A percentile compares a stretch with the other conserved stretches of the same genome.
Evolutionary conservation across 2,113 vertebrate species (phyloP).

Genomic region (Apeltes quadracus): DNA sequence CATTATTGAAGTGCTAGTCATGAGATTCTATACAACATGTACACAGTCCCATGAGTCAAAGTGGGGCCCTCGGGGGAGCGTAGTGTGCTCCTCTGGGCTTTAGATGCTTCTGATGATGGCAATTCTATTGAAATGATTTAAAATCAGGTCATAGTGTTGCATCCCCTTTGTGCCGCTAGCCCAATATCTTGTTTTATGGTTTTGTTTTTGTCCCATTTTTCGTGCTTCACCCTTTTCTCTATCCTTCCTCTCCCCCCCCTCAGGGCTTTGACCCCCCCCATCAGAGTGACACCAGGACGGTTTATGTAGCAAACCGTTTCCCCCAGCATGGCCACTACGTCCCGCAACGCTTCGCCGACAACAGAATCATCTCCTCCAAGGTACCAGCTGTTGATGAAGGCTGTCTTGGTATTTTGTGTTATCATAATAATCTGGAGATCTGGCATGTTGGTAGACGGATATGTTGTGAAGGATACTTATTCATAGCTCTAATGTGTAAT

Average conservation of each 20-base stretch:
- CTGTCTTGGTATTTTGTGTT: not conserved
- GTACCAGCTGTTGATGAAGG: conserved; percentile 70
- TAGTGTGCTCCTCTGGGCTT: not conserved
- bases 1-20: no score
- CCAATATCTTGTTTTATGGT: no score
- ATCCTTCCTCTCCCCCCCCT: conserved; percentile 32
- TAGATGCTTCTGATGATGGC: not conserved
- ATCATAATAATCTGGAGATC: not conserved
- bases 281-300: conserved; percentile 95
- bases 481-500: no score
- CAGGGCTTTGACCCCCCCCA: conserved; percentile 98
- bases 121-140: not conserved
- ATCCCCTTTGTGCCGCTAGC: not conserved
- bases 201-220: no score
- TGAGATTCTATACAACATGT: no score
- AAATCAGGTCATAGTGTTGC: not conserved
- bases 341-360: conserved; percentile 96
- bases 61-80: not conserved
- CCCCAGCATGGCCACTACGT: conserved; percentile 93
- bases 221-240: not conserved
- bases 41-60: no score
- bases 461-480: not conserved
- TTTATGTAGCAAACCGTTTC: conserved; percentile 97
- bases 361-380: conserved; percentile 98
- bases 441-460: not conserved